Evolutionary conservation across 2,797 vertebrate genomes (phyloP), one percentile per base, ranked within the genome.

Genomic region (Triplophysa bombifrons): DNA sequence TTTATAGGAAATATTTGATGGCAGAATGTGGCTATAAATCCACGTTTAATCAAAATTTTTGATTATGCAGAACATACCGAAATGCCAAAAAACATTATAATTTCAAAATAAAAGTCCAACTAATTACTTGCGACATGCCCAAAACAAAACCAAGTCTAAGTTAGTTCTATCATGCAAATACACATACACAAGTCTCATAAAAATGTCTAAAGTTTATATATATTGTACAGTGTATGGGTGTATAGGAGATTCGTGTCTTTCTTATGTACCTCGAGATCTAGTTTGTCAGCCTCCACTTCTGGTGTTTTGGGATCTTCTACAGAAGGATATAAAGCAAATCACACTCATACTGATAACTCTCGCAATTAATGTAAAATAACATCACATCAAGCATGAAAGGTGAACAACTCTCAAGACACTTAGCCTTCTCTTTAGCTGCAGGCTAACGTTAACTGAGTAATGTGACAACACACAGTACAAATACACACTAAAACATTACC

Each of bases 261-360:
- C 22, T 67, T 58, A 34, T 53, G 56, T 76, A 93, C 93, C 88
- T 93, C 86, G 80, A 81, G 78, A 68, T 90, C 89, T 17, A 89
- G 86, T 20, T 83, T 78, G 12, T 84, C 80, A 69, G 82, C 86
- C 86, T 90, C 89, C 83, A 89, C 88, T 84, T 93, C 88, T 85
- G 89, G 78, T 76, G 50, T 88, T 80, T 88, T 87, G 82, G 85
- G 80, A n/a, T 67, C 69, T 68, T 91, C 93, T 94, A 76, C 27
- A 65, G 67, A 58, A 78, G 58, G 83, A 50, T 58, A 71, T 2
- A 82, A 79, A 87, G 12, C 1, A 19, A 75, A 77, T 83, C 25
- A 78, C 74, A 80, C 8, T 64, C 0, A 6, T 44, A 34, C 17
- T 34, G 20, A 4, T 53, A 34, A 19, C 12, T 9, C 56, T 27